Base-by-base conservation (phyloP, 2,888 invertebrate genomes). In the Drosophila mercatorum region DNA sequence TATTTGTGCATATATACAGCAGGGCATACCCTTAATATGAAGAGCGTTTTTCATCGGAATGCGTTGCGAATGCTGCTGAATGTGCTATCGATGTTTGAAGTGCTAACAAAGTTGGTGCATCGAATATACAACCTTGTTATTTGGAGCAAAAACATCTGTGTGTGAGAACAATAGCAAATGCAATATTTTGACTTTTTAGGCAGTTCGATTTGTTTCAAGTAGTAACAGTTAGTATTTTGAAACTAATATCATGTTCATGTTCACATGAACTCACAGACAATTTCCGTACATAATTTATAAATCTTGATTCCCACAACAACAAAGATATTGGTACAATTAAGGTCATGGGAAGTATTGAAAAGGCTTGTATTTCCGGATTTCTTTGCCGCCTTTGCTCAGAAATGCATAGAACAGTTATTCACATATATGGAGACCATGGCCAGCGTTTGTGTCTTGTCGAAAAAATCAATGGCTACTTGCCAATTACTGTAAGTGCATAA, bases 301-400 rank as follows among this genome's bases (percentile, higher is more conserved):
- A 6, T 41, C 36, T 36, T 36, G 3, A 43, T n/a, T 47, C 17
- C 17, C 28, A 12, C 17, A n/a, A 17, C 28, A 52, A 44, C 43
- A 51, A 31, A 51, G 38, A 41, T 59, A 59, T 68, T 59, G 28
- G 7, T 52, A 43, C 49, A 62, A 36, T 41, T 38, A 47, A 64
- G 31, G 36, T 47, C 51, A 97, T 97, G 97, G 97, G 97, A 55
- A 97, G 97, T 91, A 95, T 96, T 87, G 96, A 96, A 85, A 95
- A 95, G 93, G 97, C 96, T 60, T 95, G 96, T 81, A 95, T 97
- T 89, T 96, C 96, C 59, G 97, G 97, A 80, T 97, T 96, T 93
- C 95, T 97, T 90, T 97, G 97, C 93, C 95, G 97, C 90, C 94
- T 97, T 72, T 97, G 97, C 92, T 97, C 97, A 40, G 96, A 96